phyloP scores from a whole-genome alignment of 23 tunicate species.

The Ascidia mentula region DNA sequence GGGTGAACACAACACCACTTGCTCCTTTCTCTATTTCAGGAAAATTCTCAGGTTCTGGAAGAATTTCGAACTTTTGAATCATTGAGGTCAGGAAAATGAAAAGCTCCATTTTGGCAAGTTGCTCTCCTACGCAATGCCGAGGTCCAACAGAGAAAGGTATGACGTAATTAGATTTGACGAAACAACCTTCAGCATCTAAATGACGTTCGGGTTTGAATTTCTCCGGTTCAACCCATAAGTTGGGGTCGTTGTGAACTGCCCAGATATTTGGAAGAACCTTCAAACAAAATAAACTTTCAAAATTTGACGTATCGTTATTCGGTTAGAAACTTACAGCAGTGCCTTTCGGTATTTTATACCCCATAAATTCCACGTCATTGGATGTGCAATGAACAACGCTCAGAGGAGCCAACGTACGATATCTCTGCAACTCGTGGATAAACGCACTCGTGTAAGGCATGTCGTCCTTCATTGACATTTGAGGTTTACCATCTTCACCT shows the following conservation, averaged over 20 bases:
- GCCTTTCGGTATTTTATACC: constrained; percentile 14
- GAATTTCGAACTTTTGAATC: neutral
- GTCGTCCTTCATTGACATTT: constrained; percentile 21
- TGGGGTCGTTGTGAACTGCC: too few relatives aligned
- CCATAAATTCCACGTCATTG: constrained; percentile 1
- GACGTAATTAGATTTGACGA: neutral
- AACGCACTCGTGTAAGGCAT: constrained; percentile 32
- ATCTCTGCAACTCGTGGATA: constrained; percentile 19
- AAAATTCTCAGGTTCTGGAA: neutral
- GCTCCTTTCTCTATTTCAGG: neutral
- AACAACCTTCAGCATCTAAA: neutral
- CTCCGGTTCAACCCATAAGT: too few relatives aligned
- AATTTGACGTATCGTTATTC: too few relatives aligned
- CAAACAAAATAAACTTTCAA: too few relatives aligned
- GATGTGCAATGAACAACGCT: neutral
- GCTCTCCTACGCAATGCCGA: neutral
- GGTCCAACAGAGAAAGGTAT: neutral
- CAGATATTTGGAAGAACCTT: too few relatives aligned
- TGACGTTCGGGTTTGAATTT: neutral
- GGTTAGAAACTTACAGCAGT: neutral
- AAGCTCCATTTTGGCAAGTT: neutral
- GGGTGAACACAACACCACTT: neutral
- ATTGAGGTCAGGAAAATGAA: neutral
- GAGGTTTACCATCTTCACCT: constrained; percentile 13
- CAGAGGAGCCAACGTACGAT: constrained; percentile 21